phyloP scores from a whole-genome alignment of 2,888 invertebrate genomes.

The Apamea monoglypha region DNA sequence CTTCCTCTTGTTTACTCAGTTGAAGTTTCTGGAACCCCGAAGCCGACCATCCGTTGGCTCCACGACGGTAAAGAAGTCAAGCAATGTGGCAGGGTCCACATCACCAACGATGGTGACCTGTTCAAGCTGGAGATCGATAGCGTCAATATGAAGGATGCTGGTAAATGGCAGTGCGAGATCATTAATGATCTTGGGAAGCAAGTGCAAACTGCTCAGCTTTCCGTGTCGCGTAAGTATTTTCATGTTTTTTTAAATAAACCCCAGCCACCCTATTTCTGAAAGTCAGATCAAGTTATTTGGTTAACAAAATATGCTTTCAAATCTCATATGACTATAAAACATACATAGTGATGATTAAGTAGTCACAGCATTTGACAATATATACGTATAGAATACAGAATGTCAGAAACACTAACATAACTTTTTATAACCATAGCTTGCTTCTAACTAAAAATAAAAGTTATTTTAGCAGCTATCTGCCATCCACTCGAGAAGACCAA shows the following conservation, averaged over 20 bases:
- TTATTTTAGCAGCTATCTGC: not conserved
- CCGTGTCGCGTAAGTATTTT: constrained; percentile 92
- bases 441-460: not conserved
- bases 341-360: not conserved
- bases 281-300: not conserved
- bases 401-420: not conserved
- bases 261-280: not conserved
- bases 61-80: constrained; percentile 94
- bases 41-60: constrained; percentile 94
- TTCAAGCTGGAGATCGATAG: constrained; percentile 94
- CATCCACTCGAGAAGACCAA: not conserved
- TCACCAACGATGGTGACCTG: constrained; percentile 92
- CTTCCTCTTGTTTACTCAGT: constrained; percentile 95
- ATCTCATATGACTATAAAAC: not conserved
- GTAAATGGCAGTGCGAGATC: constrained; percentile 95
- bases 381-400: too few species aligned
- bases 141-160: constrained; percentile 93
- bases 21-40: constrained; percentile 94
- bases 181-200: constrained; percentile 96
- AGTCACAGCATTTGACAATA: not conserved
- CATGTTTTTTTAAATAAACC: not conserved
- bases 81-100: constrained; percentile 91
- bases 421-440: not conserved
- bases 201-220: constrained; percentile 93
- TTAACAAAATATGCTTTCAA: not conserved